Conservation (phyloP, 2,113 vertebrate genomes). For the Rhagologus leucostigma region DNA sequence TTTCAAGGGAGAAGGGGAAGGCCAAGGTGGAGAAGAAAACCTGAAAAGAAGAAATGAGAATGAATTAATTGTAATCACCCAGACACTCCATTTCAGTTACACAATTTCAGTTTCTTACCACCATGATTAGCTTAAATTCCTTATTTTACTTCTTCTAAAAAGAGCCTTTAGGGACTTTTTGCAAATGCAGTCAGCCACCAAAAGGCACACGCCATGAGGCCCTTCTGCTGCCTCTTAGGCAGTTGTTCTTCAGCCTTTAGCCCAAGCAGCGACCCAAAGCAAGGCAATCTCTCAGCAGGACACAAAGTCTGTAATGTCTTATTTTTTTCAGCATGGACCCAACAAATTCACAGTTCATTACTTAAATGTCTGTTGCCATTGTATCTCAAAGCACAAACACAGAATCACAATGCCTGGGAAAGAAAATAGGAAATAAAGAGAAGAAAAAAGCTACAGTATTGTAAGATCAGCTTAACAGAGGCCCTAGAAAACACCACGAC, state of each 20-base stretch:
- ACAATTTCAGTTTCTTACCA: not conserved
- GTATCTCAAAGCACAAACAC: not conserved
- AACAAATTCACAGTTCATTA: not conserved
- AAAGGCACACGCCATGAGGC: not conserved
- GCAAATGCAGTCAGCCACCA: not conserved
- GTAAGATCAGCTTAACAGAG: not conserved
- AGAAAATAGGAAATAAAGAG: not conserved
- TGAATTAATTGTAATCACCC: slow-evolving; percentile 25
- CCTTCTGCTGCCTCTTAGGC: not conserved
- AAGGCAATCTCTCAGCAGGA: not conserved
- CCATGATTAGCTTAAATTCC: not conserved
- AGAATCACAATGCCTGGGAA: not conserved
- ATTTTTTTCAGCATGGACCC: not conserved
- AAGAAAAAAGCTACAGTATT: not conserved
- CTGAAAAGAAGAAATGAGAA: slow-evolving; percentile 66
- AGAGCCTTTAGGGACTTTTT: not conserved
- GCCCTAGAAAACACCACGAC: not conserved
- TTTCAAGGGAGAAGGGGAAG: slow-evolving; percentile 36
- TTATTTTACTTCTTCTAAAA: not conserved
- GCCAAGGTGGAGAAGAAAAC: slow-evolving; percentile 49
- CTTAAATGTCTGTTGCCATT: not conserved
- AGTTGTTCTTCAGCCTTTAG: not conserved
- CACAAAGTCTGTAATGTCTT: not conserved
- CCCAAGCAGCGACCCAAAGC: not conserved
- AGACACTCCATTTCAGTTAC: not conserved